A percentile compares a stretch with the other conserved stretches of the same genome.
Evolutionary conservation across 2,797 vertebrate species (phyloP).

Genomic region (Paguma larvata): DNA sequence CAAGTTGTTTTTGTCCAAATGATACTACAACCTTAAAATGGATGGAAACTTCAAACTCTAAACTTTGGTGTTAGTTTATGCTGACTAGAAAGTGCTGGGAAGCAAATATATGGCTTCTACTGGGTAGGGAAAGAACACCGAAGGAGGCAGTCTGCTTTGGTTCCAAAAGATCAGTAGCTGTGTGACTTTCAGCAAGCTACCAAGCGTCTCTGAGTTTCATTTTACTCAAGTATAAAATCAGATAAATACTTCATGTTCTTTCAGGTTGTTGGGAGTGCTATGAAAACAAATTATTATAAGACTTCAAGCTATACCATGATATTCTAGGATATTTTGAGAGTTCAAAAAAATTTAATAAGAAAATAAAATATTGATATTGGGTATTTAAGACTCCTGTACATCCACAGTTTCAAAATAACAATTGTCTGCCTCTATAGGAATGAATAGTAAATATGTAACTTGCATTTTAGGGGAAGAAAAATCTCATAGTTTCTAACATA

Average conservation of each 20-base stretch:
- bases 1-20: not conserved
- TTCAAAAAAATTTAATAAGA: slow-evolving; percentile 41
- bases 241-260: not conserved
- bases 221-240: slow-evolving; percentile 27
- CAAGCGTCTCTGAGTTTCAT: not conserved
- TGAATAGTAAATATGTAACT: not conserved
- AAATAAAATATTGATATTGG: slow-evolving; percentile 10
- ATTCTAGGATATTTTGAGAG: not conserved
- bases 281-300: slow-evolving; percentile 29
- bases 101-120: not conserved
- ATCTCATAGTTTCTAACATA: not conserved
- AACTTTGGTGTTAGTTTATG: not conserved
- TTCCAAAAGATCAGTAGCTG: not conserved
- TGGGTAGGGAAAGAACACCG: not conserved
- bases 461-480: not conserved
- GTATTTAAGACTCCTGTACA: not conserved
- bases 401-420: not conserved
- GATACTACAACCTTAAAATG: not conserved
- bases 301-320: not conserved
- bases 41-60: not conserved
- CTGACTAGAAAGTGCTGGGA: not conserved
- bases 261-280: not conserved
- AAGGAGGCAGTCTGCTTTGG: not conserved
- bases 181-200: not conserved
- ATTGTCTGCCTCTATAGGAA: not conserved